Evolutionary conservation across 2,888 invertebrate species (phyloP), one percentile per base, ranked within the genome.

Genomic region (Brenthis ino): DNA sequence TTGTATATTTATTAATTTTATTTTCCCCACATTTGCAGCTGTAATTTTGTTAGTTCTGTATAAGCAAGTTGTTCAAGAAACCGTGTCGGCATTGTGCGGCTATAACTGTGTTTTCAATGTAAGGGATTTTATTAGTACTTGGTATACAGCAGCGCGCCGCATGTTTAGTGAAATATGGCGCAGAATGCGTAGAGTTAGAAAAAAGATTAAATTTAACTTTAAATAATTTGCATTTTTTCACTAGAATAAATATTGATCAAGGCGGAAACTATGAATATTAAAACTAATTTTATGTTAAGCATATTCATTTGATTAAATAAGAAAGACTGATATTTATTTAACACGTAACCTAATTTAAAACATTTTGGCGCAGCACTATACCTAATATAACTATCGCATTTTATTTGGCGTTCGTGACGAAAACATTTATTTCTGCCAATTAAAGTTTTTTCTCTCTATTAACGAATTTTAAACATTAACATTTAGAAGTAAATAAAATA

Each of bases 161-260:
- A 67, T 66, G 28, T 68, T 72, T 74, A 65, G 53, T 66, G 56
- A 65, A 74, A 72, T 56, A 70, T 70, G 70, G 70, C 73, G 72
- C 68, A 70, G 48, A 71, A 68, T 57, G 51, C 60, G 57, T 57
- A 57, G 50, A 57, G 48, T 12, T 61, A 16, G 24, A 67, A 56
- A 37, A 20, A 67, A 60, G 33, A 37, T 24, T 55, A 16, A 8
- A 55, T 51, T 28, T 12, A 51, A n/a, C 51, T 5, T 2, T 51
- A 4, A 51, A 43, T 3, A 43, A 11, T 43, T 43, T 8, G 11
- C 11, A 43, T 43, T 43, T 43, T 11, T 43, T 43, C 37, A 11
- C 11, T 43, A 11, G 8, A 8, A 37, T 37, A 37, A 1, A 37
- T 37, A 37, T 37, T 1, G 6, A 2, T 3, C 8, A 43, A 3